Conservation (phyloP, 1,140 invertebrate genomes). For the Bombus turneri region DNA sequence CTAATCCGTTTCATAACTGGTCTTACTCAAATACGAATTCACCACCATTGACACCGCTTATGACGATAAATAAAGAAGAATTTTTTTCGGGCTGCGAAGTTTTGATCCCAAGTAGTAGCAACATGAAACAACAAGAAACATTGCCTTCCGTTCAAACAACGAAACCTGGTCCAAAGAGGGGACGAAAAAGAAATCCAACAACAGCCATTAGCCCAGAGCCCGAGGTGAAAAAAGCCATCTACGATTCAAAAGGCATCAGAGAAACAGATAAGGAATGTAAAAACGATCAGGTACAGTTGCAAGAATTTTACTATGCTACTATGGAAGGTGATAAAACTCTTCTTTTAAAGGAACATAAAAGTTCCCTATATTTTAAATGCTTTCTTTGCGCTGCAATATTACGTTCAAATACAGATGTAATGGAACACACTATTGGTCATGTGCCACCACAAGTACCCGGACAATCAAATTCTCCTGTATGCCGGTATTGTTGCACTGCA, state of each 20-base stretch:
- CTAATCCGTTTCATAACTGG: constrained; percentile 92
- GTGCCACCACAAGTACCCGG: constrained; percentile 80
- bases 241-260: constrained; percentile 54
- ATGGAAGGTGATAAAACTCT: constrained; percentile 74
- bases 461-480: constrained; percentile 76
- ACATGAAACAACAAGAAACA: constrained; percentile 32
- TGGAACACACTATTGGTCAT: constrained; percentile 88
- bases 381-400: constrained; percentile 84
- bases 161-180: constrained; percentile 71
- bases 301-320: constrained; percentile 79
- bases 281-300: constrained; percentile 71
- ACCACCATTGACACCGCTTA: constrained; percentile 52
- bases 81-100: background rate
- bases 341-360: constrained; percentile 69
- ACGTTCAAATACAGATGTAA: constrained; percentile 83
- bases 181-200: constrained; percentile 74
- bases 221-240: constrained; percentile 64
- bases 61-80: constrained; percentile 60
- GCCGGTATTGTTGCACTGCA: constrained; percentile 79
- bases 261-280: constrained; percentile 64
- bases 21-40: constrained; percentile 81
- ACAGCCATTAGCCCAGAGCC: constrained; percentile 54
- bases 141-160: constrained; percentile 51
- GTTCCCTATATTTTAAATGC: constrained; percentile 79
- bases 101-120: background rate